phyloP scores from a whole-genome alignment of 2,888 invertebrate species.

The Noctua fimbriata region DNA sequence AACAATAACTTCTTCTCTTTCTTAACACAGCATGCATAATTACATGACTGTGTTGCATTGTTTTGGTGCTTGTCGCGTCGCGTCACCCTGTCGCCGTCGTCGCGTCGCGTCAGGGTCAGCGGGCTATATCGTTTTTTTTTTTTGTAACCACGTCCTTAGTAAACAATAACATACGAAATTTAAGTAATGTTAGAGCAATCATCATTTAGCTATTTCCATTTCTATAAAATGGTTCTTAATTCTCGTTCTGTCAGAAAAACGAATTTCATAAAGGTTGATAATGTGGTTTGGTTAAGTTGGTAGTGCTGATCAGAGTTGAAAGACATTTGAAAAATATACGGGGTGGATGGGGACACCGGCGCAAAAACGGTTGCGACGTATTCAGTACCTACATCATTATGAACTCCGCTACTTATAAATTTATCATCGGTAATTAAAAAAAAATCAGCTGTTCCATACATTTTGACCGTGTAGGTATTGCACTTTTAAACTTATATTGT shows the following conservation, averaged over 20 bases:
- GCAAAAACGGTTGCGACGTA: no score
- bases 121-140: neutral
- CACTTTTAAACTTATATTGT: no score
- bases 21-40: conserved; percentile 29
- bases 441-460: no score
- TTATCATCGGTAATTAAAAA: no score
- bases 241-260: neutral
- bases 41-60: conserved; percentile 44
- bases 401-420: no score
- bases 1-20: conserved; percentile 46
- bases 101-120: neutral
- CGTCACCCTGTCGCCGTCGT: conserved; percentile 32
- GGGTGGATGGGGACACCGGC: no score
- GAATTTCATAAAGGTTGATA: neutral
- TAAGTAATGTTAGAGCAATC: neutral
- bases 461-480: no score
- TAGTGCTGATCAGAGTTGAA: neutral
- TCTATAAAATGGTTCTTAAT: neutral
- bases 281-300: neutral
- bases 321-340: no score
- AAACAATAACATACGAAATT: neutral
- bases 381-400: no score
- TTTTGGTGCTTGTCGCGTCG: conserved; percentile 29
- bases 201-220: neutral
- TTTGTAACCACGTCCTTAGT: neutral